Base-by-base conservation (phyloP, 1,140 invertebrate species). In the Drosophila takahashii region DNA sequence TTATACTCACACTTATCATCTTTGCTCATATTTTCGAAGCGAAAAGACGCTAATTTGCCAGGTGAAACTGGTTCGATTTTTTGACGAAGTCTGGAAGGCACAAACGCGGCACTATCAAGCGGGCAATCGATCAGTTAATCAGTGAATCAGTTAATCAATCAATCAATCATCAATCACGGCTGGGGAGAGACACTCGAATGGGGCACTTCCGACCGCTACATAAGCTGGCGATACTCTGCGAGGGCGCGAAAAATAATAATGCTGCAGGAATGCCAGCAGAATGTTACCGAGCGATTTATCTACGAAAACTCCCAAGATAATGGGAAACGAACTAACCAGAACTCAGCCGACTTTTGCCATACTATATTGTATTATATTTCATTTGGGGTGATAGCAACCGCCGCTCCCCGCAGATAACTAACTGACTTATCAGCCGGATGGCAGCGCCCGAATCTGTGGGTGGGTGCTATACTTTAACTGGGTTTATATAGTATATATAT, bases 281-380 rank as follows among this genome's bases (percentile, higher is more conserved):
- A n/a, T n/a, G 66, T 60, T 76, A 52, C 65, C 58, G 44, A 44
- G 34, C 83, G 83, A 89, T 89, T 87, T 87, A 87, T 87, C 83
- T 87, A 84, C 84, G 79, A 79, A 87, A 85, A 87, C 85, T 87
- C 58, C 84, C 79, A 87, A 87, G 83, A 87, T 87, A 87, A 89
- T 87, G 79, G 66, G 41, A 75, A 64, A 36, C 60, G 64, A 62
- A 65, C 64, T 67, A 67, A 32, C 59, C 59, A 62, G 53, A 10
- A 10, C 59, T 27, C 51, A 36, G 18, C 62, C 56, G 60, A 72
- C 61, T 70, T 70, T 54, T 56, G 65, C 61, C 15, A 47, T 45
- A 48, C 15, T 84, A 77, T 81, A 81, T 71, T 87, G 58, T 87
- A 84, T 85, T 84, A 67, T 84, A 87, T 87, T 87, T 86, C 83